These are phyloP conservation scores for Andrena marginata DNA, from an alignment of 2,888 invertebrate species.

Conservation along the genomic window DNA sequence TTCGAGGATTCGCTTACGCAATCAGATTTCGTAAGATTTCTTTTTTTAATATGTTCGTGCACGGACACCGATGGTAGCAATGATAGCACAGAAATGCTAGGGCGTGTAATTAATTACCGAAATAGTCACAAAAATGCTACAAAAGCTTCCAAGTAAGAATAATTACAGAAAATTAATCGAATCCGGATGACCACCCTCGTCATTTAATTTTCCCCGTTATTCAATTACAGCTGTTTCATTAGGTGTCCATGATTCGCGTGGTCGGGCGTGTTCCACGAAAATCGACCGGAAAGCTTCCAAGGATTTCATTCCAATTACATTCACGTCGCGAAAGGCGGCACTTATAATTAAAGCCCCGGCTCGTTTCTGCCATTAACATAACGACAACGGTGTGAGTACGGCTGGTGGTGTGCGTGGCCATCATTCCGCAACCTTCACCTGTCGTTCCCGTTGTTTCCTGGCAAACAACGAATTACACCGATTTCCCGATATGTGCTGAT, in stretches of 20 bases:
- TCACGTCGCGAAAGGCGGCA: conserved; percentile 7
- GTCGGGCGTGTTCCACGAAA: not conserved
- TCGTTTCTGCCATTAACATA: conserved; percentile 45
- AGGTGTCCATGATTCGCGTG: not conserved
- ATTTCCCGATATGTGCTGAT: conserved; percentile 28
- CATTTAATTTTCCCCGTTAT: conserved; percentile 4
- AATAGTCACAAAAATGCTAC: not conserved
- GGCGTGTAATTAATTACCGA: not conserved
- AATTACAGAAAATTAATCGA: not conserved
- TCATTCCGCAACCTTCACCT: conserved; percentile 16
- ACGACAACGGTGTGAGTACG: conserved; percentile 32
- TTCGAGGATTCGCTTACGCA: conserved; percentile 21
- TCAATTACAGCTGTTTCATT: not conserved
- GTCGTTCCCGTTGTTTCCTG: not conserved
- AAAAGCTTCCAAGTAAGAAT: not conserved
- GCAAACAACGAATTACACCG: conserved; percentile 43
- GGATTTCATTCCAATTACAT: conserved; percentile 19
- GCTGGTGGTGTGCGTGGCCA: conserved; percentile 12
- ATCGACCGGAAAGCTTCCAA: not conserved
- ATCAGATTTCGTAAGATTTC: conserved; percentile 21
- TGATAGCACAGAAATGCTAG: not conserved
- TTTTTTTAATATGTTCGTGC: not conserved
- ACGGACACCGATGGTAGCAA: not conserved
- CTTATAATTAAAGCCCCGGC: conserved; percentile 40
- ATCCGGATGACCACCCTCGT: not conserved